Base-by-base conservation (phyloP, 2,113 vertebrate genomes). In the Danionella cerebrum region DNA sequence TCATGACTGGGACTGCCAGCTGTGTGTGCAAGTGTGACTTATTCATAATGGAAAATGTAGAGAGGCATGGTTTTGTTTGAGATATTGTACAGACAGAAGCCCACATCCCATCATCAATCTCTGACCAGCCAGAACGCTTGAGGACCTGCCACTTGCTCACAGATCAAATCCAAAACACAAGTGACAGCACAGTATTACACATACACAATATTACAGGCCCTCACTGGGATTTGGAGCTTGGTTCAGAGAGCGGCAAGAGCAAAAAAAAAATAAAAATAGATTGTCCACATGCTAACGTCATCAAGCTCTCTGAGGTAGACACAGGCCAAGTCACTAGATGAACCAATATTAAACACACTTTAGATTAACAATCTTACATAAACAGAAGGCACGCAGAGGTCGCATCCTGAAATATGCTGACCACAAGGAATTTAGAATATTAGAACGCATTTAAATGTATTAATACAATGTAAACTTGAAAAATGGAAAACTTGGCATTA, bases 401-500 rank as follows among this genome's bases (percentile, higher is more conserved):
- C 38, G 44, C 39, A 60, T 42, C 44, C 33, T 57, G 35, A 12
- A 6, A 22, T 57, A 21, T 9, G 19, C 24, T 31, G 22, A 29
- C 44, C 9, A 2, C 50, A 52, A 27, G 31, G n/a, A 14, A 18
- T 5, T 31, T n/a, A n/a, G n/a, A n/a, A n/a, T n/a, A n/a, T n/a
- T n/a, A n/a, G n/a, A n/a, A n/a, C n/a, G n/a, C n/a, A n/a, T n/a
- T n/a, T n/a, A n/a, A n/a, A n/a, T n/a, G n/a, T n/a, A n/a, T n/a
- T n/a, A n/a, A n/a, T 35, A 47, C 29, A 22, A 18, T 41, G 22
- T 6, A 38, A 38, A 25, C 10, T 54, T 54, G 48, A n/a, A n/a
- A n/a, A n/a, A 64, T 33, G 51, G 42, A 33, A 33, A 52, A n/a
- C n/a, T n/a, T 11, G 2, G 3, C 10, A 39, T 88, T 90, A 89